phyloP scores from a whole-genome alignment of 2,113 vertebrate genomes.

The Clinocottus analis region DNA sequence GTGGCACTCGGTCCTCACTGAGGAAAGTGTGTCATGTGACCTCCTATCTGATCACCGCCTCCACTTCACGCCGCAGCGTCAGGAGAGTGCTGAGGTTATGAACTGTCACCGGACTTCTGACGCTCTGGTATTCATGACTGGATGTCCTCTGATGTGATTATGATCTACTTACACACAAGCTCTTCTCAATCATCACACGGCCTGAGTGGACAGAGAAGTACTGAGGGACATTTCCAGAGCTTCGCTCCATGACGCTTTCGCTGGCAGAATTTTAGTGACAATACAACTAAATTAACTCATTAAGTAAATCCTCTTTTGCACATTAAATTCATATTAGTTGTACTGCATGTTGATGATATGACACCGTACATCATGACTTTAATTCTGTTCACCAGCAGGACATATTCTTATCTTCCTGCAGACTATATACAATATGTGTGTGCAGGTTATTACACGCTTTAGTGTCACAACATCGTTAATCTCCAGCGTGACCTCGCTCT shows the following conservation, averaged over 20 bases:
- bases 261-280: neutral
- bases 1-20: conserved; percentile 49
- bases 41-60: conserved; percentile 49
- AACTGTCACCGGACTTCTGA: conserved; percentile 41
- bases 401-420: neutral
- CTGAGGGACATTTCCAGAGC: neutral
- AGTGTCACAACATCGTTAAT: neutral
- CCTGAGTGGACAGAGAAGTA: neutral
- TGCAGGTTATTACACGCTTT: no score
- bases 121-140: conserved; percentile 36
- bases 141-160: conserved; percentile 36
- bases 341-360: neutral
- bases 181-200: conserved; percentile 23
- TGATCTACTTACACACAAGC: conserved; percentile 36
- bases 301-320: neutral
- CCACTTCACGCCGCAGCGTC: conserved; percentile 35
- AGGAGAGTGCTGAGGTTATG: conserved; percentile 47
- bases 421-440: neutral
- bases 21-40: conserved; percentile 45
- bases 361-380: neutral
- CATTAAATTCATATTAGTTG: neutral
- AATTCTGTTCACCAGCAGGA: neutral
- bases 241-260: neutral
- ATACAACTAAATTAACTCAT: neutral
- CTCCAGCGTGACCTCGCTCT: conserved; percentile 40